phyloP scores from a whole-genome alignment of 2,888 invertebrate species.

The Euphydryas editha region DNA sequence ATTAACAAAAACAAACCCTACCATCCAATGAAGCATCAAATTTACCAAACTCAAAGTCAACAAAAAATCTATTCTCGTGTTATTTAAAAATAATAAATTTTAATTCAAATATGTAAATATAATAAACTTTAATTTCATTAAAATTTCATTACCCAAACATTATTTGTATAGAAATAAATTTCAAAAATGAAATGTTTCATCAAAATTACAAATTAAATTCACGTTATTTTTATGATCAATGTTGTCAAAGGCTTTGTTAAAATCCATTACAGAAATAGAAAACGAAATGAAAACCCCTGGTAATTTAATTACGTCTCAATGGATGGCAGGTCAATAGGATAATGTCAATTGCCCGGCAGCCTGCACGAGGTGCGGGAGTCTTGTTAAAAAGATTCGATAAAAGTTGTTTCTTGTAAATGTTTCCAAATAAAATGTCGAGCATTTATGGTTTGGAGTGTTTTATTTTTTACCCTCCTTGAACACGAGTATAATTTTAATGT shows the following conservation, averaged over 20 bases:
- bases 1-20: slow-evolving; percentile 45
- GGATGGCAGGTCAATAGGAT: slow-evolving; percentile 49
- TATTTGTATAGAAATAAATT: background rate
- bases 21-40: slow-evolving; percentile 38
- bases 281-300: background rate
- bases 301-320: slow-evolving; percentile 10
- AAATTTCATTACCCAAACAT: background rate
- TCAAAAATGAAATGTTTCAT: background rate
- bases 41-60: background rate
- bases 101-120: background rate
- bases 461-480: slow-evolving; percentile 47
- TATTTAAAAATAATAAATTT: background rate
- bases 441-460: slow-evolving; percentile 69
- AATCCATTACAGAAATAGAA: background rate
- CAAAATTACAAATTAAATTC: background rate
- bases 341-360: slow-evolving; percentile 67
- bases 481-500: background rate
- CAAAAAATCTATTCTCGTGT: background rate
- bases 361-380: slow-evolving; percentile 70
- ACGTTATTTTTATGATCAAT: background rate
- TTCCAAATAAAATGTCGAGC: slow-evolving; percentile 81
- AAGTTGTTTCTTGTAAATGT: slow-evolving; percentile 81
- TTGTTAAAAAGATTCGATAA: slow-evolving; percentile 60
- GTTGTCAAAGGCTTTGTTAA: background rate
- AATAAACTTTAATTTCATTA: background rate